These are phyloP conservation scores for Onthophagus sagittarius DNA, from an alignment of 2,888 invertebrate genomes.

Conservation along the genomic window DNA sequence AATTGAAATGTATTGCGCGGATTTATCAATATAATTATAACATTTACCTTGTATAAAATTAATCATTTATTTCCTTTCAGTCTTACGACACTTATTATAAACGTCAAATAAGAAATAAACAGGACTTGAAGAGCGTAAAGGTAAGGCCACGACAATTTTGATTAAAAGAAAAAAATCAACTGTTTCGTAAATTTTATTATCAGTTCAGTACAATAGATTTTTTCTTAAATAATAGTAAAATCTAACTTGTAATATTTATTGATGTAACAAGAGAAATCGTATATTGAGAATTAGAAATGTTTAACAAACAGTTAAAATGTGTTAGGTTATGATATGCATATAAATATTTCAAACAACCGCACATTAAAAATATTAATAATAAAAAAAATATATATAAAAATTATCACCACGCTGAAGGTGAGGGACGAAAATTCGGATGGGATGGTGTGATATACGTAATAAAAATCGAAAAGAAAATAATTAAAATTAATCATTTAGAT, in stretches of 20 bases:
- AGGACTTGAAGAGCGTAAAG: no score
- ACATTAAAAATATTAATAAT: constrained; percentile 14
- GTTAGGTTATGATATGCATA: constrained; percentile 25
- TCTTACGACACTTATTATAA: no score
- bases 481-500: not conserved
- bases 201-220: constrained; percentile 5
- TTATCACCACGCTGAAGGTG: not conserved
- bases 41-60: no score
- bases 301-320: constrained; percentile 19
- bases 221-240: constrained; percentile 9
- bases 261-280: constrained; percentile 13
- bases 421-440: not conserved
- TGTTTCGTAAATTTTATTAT: constrained; percentile 11
- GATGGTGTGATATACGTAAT: not conserved
- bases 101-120: no score
- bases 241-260: constrained; percentile 11
- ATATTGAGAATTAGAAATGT: constrained; percentile 17
- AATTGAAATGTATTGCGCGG: no score
- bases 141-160: no score
- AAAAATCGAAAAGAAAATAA: not conserved
- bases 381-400: constrained; percentile 18
- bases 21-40: no score
- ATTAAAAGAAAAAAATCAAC: not conserved
- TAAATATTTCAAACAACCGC: constrained; percentile 19
- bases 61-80: no score